Base-by-base conservation (phyloP, 2,113 vertebrate species). In the Raja brachyura region DNA sequence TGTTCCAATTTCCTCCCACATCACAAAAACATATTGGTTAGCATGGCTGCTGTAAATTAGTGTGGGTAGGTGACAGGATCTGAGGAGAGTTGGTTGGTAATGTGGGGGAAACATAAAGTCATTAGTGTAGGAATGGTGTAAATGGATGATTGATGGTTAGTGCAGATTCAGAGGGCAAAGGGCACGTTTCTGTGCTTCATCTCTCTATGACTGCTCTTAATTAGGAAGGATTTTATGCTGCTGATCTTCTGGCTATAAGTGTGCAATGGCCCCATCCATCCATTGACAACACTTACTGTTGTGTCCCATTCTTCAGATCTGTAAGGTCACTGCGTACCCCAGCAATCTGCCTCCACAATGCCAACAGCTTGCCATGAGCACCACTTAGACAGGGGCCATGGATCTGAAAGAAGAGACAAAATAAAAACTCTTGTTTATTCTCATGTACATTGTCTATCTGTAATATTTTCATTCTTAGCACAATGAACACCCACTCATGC, bases 331-430 rank as follows among this genome's bases (percentile, higher is more conserved):
- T 95, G 88, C 95, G 96, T 59, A 98, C 95, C 0, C 95, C 96
- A 2, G 96, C 94, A 25, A 96, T 96, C 95, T 96, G 97, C 94
- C 95, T 96, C 96, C 97, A 97, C 93, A 98, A 94, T 0, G 93
- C 94, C 31, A 96, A 94, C 93, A 96, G 83, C 8, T 94, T 94
- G 73, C 88, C 93, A 88, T 96, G 94, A 61, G 96, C 94, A 0
- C 93, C 94, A 66, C 94, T 94, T 0, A 93, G 93, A 93, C 93
- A 94, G 8, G 94, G 81, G 9, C 93, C 93, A 28, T 68, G 94
- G 0, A 93, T 95, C 96, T 97, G 95, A 28, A 85, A 93, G 94
- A 4, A 2, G 39, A 92, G 68, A 16, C 16, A 92, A 39, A 92
- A 92, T 73, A 6, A 18, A 70, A 11, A 90, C 10, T 61, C 22